Conservation (phyloP, 1,140 invertebrate species). For the Ostrea edulis region DNA sequence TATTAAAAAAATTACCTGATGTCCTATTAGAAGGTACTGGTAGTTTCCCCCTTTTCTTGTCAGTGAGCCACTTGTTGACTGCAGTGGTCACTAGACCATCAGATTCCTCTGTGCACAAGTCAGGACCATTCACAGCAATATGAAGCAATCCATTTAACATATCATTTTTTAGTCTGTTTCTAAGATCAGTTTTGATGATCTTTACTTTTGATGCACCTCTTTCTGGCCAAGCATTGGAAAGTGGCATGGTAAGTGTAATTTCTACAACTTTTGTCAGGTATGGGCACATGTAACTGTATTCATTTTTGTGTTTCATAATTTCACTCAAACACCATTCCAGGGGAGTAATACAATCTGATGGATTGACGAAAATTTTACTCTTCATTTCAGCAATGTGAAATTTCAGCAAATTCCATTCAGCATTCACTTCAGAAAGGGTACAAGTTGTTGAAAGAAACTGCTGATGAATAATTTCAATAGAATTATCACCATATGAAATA, state of each 20-base stretch:
- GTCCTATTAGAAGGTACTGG: constrained; percentile 14
- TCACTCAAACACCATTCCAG: constrained; percentile 31
- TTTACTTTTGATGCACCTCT: constrained; percentile 48
- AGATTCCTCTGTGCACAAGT: constrained; percentile 1
- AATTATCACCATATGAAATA: not conserved
- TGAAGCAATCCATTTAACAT: constrained; percentile 34
- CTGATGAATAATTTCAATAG: constrained; percentile 26
- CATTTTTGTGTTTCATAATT: not conserved
- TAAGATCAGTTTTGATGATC: constrained; percentile 43
- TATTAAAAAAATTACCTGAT: constrained; percentile 18
- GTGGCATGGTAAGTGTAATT: not conserved
- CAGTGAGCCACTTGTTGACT: not conserved
- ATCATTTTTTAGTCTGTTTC: constrained; percentile 44
- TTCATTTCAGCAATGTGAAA: constrained; percentile 9
- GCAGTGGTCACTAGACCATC: not conserved
- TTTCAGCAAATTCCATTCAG: constrained; percentile 2
- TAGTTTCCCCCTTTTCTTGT: not conserved
- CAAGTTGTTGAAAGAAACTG: constrained; percentile 12
- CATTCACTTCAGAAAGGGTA: constrained; percentile 17
- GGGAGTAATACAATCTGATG: constrained; percentile 17
- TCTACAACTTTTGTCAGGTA: constrained; percentile 14
- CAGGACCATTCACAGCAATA: not conserved
- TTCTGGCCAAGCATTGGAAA: constrained; percentile 52
- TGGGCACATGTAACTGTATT: constrained; percentile 19
- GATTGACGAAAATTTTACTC: not conserved